Conservation (phyloP, 1,140 invertebrate species). For the Leptinotarsa undecemlineata region DNA sequence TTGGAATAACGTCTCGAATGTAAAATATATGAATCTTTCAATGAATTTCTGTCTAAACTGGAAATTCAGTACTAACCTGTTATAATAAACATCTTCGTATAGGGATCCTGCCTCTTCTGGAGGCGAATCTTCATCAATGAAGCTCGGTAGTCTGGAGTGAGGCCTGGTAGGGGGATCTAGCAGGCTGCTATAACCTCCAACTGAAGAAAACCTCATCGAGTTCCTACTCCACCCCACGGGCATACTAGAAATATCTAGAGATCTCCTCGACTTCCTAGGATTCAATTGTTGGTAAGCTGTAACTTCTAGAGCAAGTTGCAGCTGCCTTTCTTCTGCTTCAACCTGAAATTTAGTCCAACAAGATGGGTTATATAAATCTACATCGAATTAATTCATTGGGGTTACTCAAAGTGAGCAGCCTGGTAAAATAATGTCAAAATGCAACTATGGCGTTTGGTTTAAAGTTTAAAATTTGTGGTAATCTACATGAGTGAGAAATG, state of each 20-base stretch:
- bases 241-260: slow-evolving; percentile 57
- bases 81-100: slow-evolving; percentile 51
- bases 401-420: too few species aligned
- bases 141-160: slow-evolving; percentile 45
- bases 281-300: slow-evolving; percentile 63
- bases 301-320: slow-evolving; percentile 72
- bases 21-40: too few species aligned
- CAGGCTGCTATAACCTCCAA: slow-evolving; percentile 71
- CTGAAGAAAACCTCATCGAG: slow-evolving; percentile 66
- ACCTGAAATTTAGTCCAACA: slow-evolving; percentile 43
- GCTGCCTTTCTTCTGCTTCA: slow-evolving; percentile 73
- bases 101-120: slow-evolving; percentile 46
- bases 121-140: slow-evolving; percentile 51
- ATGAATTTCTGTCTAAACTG: too few species aligned
- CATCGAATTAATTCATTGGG: too few species aligned
- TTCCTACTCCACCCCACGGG: slow-evolving; percentile 57
- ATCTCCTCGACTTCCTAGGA: slow-evolving; percentile 58
- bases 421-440: too few species aligned
- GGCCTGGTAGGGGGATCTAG: slow-evolving; percentile 65
- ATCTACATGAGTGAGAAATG: too few species aligned
- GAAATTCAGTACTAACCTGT: slow-evolving; percentile 35
- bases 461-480: too few species aligned
- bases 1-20: too few species aligned
- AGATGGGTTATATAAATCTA: too few species aligned
- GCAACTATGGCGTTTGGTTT: too few species aligned